Conservation (phyloP, 2,113 vertebrate genomes). For the Neolamprologus sp. region DNA sequence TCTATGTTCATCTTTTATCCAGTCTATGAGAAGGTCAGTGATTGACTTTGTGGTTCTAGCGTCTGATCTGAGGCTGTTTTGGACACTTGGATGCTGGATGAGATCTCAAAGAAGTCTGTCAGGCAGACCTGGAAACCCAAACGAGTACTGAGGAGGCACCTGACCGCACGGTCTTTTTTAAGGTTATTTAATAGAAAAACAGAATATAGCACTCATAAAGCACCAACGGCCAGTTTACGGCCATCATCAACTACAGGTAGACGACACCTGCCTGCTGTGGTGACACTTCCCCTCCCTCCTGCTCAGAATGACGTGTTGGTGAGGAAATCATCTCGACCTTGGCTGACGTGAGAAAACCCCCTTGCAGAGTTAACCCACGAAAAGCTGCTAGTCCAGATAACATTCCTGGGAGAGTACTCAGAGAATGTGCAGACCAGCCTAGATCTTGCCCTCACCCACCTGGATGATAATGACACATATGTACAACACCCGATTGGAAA, state of each 20-base stretch:
- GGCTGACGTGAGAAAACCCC: background rate
- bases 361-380: accelerated
- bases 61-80: background rate
- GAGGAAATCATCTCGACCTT: background rate
- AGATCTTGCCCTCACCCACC: background rate
- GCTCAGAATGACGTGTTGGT: background rate
- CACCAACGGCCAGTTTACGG: background rate
- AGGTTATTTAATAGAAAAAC: background rate
- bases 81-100: background rate
- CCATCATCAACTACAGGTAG: background rate
- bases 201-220: background rate
- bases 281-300: accelerated
- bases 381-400: background rate
- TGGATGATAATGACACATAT: background rate
- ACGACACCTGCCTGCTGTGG: accelerated
- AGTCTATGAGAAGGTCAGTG: background rate
- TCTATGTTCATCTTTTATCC: background rate
- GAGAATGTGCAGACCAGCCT: background rate
- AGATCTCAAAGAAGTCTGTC: background rate
- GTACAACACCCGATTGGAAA: background rate
- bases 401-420: background rate
- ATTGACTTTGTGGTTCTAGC: background rate
- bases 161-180: accelerated
- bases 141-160: accelerated
- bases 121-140: background rate